Percentiles rank a stretch among this genome's conserved stretches.
These are phyloP conservation scores for Pseudoatta argentina DNA, from an alignment of 1,140 invertebrate genomes.

Conservation along the genomic window DNA sequence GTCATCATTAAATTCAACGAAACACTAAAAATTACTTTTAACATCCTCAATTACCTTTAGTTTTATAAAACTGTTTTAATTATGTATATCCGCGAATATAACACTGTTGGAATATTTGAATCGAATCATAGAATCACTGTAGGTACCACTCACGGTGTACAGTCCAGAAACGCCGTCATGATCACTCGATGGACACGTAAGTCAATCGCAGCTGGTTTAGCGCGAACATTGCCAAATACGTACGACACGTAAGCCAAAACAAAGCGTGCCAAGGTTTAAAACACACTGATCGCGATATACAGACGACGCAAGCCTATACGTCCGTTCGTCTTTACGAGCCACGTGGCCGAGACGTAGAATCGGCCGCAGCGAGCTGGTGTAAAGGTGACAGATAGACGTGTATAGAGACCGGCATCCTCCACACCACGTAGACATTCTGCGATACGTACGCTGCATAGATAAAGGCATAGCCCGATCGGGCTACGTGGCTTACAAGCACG, in stretches of 20 bases:
- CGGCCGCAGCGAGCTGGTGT: slow-evolving; percentile 44
- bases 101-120: background rate
- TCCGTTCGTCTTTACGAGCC: slow-evolving; percentile 66
- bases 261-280: slow-evolving; percentile 74
- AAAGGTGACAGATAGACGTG: slow-evolving; percentile 64
- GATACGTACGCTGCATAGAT: slow-evolving; percentile 50
- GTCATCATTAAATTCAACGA: background rate
- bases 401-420: slow-evolving; percentile 54
- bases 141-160: background rate
- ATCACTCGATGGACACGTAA: background rate
- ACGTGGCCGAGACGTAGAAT: slow-evolving; percentile 72
- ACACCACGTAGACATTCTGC: slow-evolving; percentile 64
- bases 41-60: background rate
- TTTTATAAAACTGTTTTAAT: background rate
- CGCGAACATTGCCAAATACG: slow-evolving; percentile 17
- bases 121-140: background rate
- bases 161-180: no score
- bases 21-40: background rate
- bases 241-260: slow-evolving; percentile 60
- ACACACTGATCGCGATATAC: slow-evolving; percentile 62
- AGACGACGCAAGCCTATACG: slow-evolving; percentile 40
- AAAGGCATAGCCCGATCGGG: slow-evolving; percentile 54
- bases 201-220: background rate
- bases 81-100: background rate
- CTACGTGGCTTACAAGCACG: slow-evolving; percentile 78